Percentiles rank a stretch among this genome's conserved stretches.
Evolutionary conservation across 2,113 vertebrate species (phyloP).

Genomic region (Sprattus sprattus): DNA sequence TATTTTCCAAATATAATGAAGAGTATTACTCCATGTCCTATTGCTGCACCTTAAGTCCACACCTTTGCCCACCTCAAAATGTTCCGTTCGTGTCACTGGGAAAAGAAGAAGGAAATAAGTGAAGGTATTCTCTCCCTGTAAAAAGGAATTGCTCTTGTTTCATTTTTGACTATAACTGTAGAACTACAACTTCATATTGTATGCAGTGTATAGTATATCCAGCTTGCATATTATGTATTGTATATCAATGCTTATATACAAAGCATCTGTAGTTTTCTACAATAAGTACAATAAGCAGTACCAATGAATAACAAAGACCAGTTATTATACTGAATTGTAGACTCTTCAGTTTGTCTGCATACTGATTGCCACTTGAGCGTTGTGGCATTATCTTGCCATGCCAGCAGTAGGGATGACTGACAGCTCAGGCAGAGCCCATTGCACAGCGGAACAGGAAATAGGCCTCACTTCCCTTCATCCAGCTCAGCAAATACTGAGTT

Average conservation of each 20-base stretch:
- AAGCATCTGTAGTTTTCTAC: too few relatives aligned
- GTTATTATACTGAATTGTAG: too few relatives aligned
- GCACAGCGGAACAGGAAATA: background rate
- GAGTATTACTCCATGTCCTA: constrained; percentile 44
- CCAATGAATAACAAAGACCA: too few relatives aligned
- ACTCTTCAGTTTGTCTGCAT: background rate
- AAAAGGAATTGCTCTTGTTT: background rate
- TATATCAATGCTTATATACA: too few relatives aligned
- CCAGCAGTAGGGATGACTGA: background rate
- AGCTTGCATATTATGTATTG: too few relatives aligned
- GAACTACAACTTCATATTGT: too few relatives aligned
- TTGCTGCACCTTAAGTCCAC: constrained; percentile 56
- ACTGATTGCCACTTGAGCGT: background rate
- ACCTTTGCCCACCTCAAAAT: constrained; percentile 40
- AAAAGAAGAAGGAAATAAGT: background rate
- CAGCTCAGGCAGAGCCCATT: background rate
- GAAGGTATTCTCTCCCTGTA: too few relatives aligned
- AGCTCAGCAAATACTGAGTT: background rate
- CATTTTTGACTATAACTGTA: background rate
- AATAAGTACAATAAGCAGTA: too few relatives aligned
- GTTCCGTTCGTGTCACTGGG: constrained; percentile 46
- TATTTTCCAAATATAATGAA: constrained; percentile 64
- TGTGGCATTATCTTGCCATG: background rate
- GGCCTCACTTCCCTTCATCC: background rate
- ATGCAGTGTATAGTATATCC: too few relatives aligned